Conservation (phyloP, 53 echinoderm and acorn worm species). For the Apostichopus leukothele region DNA sequence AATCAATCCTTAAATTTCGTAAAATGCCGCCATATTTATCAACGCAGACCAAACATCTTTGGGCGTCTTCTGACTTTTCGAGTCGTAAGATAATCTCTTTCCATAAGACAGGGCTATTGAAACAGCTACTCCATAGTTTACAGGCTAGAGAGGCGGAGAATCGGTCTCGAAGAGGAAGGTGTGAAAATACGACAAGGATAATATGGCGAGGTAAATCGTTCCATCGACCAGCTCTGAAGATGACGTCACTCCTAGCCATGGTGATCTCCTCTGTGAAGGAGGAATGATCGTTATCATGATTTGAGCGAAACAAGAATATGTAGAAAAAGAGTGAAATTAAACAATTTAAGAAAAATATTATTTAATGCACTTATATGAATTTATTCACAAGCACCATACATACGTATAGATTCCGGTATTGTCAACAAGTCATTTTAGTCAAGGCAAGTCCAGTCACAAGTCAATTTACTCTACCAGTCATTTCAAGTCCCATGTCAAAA, state of each 20-base stretch:
- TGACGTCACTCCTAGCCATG: constrained; percentile 16
- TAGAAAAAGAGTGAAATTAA: too few relatives aligned
- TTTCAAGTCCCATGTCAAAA: too few relatives aligned
- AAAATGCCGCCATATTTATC: constrained; percentile 71
- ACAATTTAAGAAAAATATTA: too few relatives aligned
- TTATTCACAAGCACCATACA: too few relatives aligned
- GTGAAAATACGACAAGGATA: constrained; percentile 67
- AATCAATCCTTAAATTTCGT: constrained; percentile 54
- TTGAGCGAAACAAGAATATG: too few relatives aligned
- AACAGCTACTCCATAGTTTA: constrained; percentile 70
- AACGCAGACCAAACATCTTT: constrained; percentile 63
- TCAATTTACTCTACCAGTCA: too few relatives aligned
- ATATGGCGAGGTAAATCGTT: constrained; percentile 82
- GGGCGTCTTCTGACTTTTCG: constrained; percentile 48
- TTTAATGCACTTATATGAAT: too few relatives aligned
- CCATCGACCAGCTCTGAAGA: constrained; percentile 49
- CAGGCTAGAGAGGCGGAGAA: constrained; percentile 64
- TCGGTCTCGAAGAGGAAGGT: constrained; percentile 63
- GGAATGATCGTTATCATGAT: too few relatives aligned
- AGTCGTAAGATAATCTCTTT: constrained; percentile 69
- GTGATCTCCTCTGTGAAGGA: background rate
- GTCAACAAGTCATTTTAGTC: too few relatives aligned
- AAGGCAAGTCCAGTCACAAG: too few relatives aligned
- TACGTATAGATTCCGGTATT: too few relatives aligned
- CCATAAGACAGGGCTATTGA: constrained; percentile 74